Conservation (phyloP, 2,797 vertebrate species). For the Poliocrania exsul region DNA sequence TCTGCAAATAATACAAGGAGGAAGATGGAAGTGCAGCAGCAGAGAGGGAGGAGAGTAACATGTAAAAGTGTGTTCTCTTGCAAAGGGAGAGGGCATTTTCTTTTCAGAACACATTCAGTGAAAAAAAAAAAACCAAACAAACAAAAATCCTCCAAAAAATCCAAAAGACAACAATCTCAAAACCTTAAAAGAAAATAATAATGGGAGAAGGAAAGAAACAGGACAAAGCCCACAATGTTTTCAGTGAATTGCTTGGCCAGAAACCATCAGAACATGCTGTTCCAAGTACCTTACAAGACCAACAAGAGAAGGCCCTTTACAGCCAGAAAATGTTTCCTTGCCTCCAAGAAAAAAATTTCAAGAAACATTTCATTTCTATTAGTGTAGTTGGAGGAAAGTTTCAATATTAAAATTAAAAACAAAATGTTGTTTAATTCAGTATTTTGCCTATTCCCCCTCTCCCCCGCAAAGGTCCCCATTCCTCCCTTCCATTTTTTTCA, state of each 20-base stretch:
- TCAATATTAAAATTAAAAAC: background rate
- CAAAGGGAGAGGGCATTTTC: background rate
- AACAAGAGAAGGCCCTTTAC: background rate
- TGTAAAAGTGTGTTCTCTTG: accelerated
- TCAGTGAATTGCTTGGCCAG: background rate
- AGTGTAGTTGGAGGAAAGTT: background rate
- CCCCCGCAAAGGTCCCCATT: accelerated
- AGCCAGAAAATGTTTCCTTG: background rate
- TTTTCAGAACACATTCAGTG: background rate
- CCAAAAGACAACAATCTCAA: background rate
- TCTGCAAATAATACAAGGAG: background rate
- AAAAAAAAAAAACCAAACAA: background rate
- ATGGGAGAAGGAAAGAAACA: background rate
- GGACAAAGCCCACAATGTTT: background rate
- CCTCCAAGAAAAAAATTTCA: background rate
- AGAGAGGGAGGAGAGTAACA: background rate
- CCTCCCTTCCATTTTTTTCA: background rate
- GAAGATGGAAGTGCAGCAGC: background rate
- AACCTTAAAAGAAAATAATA: background rate
- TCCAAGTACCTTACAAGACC: background rate
- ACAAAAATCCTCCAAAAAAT: too few species aligned
- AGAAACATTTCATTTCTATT: background rate
- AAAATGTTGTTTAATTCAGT: background rate
- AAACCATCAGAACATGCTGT: background rate
- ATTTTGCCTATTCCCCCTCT: background rate